Percentiles rank a stretch among this genome's conserved stretches.
Conservation (phyloP, 2,888 invertebrate species). For the Eudasyphora cyanicolor region DNA sequence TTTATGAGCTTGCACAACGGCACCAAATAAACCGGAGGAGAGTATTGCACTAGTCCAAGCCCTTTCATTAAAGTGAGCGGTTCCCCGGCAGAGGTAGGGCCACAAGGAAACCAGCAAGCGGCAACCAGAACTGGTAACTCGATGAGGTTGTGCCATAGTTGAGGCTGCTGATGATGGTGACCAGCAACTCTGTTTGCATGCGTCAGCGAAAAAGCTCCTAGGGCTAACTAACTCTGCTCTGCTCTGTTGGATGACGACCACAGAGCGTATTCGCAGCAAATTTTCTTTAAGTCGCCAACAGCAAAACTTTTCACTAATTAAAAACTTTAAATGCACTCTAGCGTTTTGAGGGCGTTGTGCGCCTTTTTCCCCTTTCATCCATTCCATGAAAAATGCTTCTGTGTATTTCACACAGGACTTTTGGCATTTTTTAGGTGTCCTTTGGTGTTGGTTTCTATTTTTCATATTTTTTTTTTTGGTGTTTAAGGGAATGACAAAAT, state of each 20-base stretch:
- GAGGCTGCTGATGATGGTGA: background rate
- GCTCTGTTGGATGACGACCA: too few species aligned
- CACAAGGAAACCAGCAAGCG: background rate
- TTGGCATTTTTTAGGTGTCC: constrained; percentile 16
- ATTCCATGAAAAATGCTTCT: background rate
- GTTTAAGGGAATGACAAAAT: background rate
- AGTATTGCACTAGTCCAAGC: too few species aligned
- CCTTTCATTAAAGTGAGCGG: constrained; percentile 29
- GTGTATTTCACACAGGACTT: background rate
- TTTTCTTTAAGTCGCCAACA: constrained; percentile 47
- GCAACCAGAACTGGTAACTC: background rate
- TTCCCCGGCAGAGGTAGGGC: background rate
- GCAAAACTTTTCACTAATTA: constrained; percentile 39
- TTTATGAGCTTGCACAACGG: too few species aligned
- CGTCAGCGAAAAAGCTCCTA: constrained; percentile 20
- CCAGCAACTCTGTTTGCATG: background rate
- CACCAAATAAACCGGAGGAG: background rate
- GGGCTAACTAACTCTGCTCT: background rate
- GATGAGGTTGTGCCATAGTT: background rate
- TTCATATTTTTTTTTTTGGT: too few species aligned
- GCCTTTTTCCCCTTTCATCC: background rate
- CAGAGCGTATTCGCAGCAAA: constrained; percentile 19
- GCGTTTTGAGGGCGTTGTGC: background rate
- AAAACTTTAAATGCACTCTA: constrained; percentile 32
- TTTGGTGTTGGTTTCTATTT: background rate